Evolutionary conservation across 2,797 vertebrate genomes (phyloP), one percentile per base, ranked within the genome.

Genomic region (Melanotaenia boesemani): DNA sequence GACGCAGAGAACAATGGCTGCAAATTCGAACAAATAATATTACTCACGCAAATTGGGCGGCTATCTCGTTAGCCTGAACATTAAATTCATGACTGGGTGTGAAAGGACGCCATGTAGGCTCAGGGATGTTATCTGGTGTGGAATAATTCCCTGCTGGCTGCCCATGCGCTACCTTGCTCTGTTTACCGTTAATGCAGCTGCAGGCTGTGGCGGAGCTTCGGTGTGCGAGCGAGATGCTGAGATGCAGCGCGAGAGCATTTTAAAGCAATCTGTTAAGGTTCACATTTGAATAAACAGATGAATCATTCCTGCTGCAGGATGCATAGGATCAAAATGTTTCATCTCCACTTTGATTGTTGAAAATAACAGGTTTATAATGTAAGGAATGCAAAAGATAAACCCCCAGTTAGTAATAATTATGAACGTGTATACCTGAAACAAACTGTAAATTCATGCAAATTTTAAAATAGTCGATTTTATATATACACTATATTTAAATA

Each of bases 121-220:
- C 54, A 60, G 81, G 78, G 86, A 91, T 90, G 92, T 87, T 91
- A 91, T 88, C 88, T 85, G 92, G 93, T 93, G 92, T 91, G 90
- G 91, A 91, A 93, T 91, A 88, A 93, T 88, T 90, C 85, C 80
- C 89, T 83, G 79, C 89, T 70, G 90, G 86, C 92, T 92, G 90
- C 91, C 84, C 92, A 91, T 91, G 92, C 86, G 92, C 91, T 93
- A 87, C 92, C 91, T 91, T 88, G 62, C 81, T 83, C 88, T 89
- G 88, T 92, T 91, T 91, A 89, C 91, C 77, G 88, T 87, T 89
- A 88, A 88, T 90, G 92, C 92, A 91, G 91, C 85, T 93, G 90
- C 86, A 61, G 79, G 77, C 74, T 56, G 85, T 83, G 75, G 81
- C 68, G 48, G 70, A 65, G 78, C 60, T 80, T 80, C 60, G 34